A percentile compares a stretch with the other conserved stretches of the same genome.
phyloP scores from a whole-genome alignment of 2,797 vertebrate species.

The Babyrousa celebensis region DNA sequence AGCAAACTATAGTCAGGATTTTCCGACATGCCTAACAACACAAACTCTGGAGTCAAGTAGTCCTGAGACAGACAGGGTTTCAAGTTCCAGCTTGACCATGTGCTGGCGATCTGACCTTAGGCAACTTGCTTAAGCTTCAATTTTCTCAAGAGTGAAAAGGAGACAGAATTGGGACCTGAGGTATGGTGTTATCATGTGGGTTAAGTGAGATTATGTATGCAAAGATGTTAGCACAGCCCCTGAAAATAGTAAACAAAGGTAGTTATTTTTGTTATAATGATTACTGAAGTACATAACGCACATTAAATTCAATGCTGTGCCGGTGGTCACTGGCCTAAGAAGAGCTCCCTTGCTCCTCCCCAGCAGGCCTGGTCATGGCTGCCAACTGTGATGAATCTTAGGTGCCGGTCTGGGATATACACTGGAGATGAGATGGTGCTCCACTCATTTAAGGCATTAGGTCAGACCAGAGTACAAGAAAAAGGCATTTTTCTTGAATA shows the following conservation, averaged over 20 bases:
- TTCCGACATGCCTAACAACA: slow-evolving; percentile 52
- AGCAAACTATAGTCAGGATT: slow-evolving; percentile 13
- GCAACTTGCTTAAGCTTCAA: slow-evolving; percentile 3
- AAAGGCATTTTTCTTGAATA: slow-evolving; percentile 83
- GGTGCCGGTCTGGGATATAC: slow-evolving; percentile 17
- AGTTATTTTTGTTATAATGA: neutral
- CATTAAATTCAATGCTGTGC: neutral
- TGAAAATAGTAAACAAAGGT: neutral
- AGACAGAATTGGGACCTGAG: neutral
- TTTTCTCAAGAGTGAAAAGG: slow-evolving; percentile 28
- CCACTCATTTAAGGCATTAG: slow-evolving; percentile 77
- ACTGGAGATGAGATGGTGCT: slow-evolving; percentile 72
- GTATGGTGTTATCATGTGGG: neutral
- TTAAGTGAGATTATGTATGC: neutral
- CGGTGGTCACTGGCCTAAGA: neutral
- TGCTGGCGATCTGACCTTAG: slow-evolving; percentile 32
- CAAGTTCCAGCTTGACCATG: slow-evolving; percentile 22
- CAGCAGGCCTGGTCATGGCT: slow-evolving; percentile 51
- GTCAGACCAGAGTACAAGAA: slow-evolving; percentile 83
- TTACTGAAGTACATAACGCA: neutral
- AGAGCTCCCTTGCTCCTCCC: neutral
- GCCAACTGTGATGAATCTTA: slow-evolving; percentile 66
- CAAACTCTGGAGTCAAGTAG: slow-evolving; percentile 26
- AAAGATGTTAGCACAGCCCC: neutral
- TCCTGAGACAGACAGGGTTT: slow-evolving; percentile 26